Base-by-base conservation (phyloP, 1,140 invertebrate genomes). In the Drosophila bifasciata region DNA sequence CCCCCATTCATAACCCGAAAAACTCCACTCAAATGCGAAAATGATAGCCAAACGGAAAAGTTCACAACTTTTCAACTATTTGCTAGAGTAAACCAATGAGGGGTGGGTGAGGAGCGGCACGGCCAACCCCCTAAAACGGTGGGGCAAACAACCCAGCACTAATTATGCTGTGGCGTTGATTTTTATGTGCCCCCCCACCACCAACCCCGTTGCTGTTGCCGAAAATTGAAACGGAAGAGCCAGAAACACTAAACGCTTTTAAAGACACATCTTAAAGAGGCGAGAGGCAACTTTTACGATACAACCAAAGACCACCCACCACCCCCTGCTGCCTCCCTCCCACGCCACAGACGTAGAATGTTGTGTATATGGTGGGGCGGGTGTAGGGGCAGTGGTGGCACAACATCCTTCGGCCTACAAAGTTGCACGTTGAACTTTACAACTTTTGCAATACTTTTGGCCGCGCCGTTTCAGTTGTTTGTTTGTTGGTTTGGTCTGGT, bases 1-100 rank as follows among this genome's bases (percentile, higher is more conserved):
- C 23, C 19, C 25, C 17, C 66, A 76, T 70, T 86, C 83, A 75
- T 88, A 84, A 84, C 71, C 79, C 69, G 2, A 63, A 56, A 59
- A 53, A 32, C 45, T 58, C 43, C 69, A 52, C 40, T 53, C 76
- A 78, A 77, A 86, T 86, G 83, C 66, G 83, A 78, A 86, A 86
- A 88, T 86, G 83, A 86, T 86, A 83, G 83, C 76, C 56, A 51
- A 19, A 36, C 55, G 28, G 53, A 69, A 36, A 36, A 77, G 74
- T 86, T 77, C 69, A 86, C 80, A 86, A 88, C 81, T 86, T 86
- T 88, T 83, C 69, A 88, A 83, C 81, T 86, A 86, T 88, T 84
- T 71, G 44, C 56, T 9, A n/a, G 15, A 53, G 15, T 4, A 15
- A 11, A 6, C 6, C 19, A 19, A 11, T 11, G 7, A 13, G 16